These are phyloP conservation scores for Azorinus chamasolen DNA, from an alignment of 2,888 invertebrate genomes.

Conservation along the genomic window DNA sequence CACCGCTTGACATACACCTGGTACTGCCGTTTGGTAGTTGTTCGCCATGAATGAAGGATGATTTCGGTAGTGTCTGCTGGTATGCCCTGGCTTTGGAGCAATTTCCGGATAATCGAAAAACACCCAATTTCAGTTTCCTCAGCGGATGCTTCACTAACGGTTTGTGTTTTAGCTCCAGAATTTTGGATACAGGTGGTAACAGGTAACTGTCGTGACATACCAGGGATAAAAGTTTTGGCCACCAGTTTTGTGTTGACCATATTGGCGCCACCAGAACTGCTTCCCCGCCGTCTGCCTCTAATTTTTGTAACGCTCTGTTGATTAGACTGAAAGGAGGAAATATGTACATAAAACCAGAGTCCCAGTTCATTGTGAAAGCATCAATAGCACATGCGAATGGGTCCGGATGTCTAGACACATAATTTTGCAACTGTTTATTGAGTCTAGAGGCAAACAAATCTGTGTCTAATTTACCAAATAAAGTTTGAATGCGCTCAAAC, in stretches of 20 bases:
- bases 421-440: slow-evolving; percentile 25
- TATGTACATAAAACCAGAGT: slow-evolving; percentile 8
- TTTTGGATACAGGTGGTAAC: slow-evolving; percentile 11
- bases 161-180: slow-evolving; percentile 15
- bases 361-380: slow-evolving; percentile 8
- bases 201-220: neutral
- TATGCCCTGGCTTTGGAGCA: too few relatives aligned
- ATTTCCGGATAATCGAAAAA: slow-evolving; percentile 26
- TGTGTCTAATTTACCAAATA: slow-evolving; percentile 1
- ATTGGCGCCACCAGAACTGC: slow-evolving; percentile 29
- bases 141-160: slow-evolving; percentile 26
- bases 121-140: slow-evolving; percentile 12
- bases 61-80: too few relatives aligned
- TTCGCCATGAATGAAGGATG: too few relatives aligned
- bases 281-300: slow-evolving; percentile 18
- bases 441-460: slow-evolving; percentile 42
- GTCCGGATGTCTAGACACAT: neutral
- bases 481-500: slow-evolving; percentile 6
- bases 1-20: too few relatives aligned
- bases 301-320: slow-evolving; percentile 17
- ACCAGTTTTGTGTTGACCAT: slow-evolving; percentile 34
- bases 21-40: too few relatives aligned
- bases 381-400: too few relatives aligned
- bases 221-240: slow-evolving; percentile 9
- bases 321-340: slow-evolving; percentile 40